These are phyloP conservation scores for Baronia brevicornis DNA, from an alignment of 2,888 invertebrate species.

Conservation along the genomic window DNA sequence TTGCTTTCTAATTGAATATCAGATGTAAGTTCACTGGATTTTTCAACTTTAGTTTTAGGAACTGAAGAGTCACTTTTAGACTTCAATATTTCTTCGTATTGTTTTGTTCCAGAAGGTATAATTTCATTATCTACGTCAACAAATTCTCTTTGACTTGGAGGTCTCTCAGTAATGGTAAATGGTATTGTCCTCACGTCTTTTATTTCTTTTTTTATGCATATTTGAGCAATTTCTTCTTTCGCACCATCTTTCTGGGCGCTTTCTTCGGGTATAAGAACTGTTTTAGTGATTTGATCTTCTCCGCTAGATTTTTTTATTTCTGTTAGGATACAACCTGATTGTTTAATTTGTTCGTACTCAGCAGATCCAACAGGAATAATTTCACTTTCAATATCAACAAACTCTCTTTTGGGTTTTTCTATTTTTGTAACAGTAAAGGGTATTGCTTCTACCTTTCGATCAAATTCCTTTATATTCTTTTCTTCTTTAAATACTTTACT, in stretches of 20 bases:
- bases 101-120: constrained; percentile 55
- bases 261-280: constrained; percentile 26
- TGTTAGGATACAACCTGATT: constrained; percentile 49
- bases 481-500: constrained; percentile 37
- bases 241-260: constrained; percentile 13
- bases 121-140: constrained; percentile 67
- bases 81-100: constrained; percentile 68
- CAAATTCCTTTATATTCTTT: constrained; percentile 30
- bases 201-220: constrained; percentile 49
- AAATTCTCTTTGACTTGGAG: constrained; percentile 66
- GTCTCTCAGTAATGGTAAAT: constrained; percentile 59
- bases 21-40: constrained; percentile 52
- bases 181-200: constrained; percentile 58
- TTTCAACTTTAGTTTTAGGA: constrained; percentile 65
- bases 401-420: constrained; percentile 51
- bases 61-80: constrained; percentile 69
- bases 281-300: constrained; percentile 40
- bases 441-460: constrained; percentile 39
- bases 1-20: constrained; percentile 67
- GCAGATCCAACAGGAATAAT: constrained; percentile 62
- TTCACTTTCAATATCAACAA: constrained; percentile 67
- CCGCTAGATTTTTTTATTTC: constrained; percentile 39
- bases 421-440: constrained; percentile 59
- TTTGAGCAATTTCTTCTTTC: constrained; percentile 45
- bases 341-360: constrained; percentile 61